phyloP scores from a whole-genome alignment of 2,797 vertebrate species.

The Syngnathus rostellatus region DNA sequence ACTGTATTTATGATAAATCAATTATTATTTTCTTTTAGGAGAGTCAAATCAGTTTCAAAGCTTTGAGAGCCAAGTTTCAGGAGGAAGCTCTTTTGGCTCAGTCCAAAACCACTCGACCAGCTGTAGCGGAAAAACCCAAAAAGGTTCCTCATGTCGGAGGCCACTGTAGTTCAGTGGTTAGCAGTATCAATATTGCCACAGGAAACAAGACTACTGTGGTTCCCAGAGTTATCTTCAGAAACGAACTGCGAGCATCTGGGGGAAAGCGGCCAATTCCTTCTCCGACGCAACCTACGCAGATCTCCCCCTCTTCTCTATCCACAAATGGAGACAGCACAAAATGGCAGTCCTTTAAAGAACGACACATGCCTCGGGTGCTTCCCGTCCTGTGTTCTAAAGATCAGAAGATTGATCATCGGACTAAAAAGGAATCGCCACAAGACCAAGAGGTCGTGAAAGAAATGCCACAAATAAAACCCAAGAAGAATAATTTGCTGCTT shows the following conservation, averaged over 20 bases:
- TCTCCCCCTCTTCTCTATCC: constrained; percentile 17
- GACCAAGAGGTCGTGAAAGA: constrained; percentile 27
- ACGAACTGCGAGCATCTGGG: constrained; percentile 38
- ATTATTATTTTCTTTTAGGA: constrained; percentile 56
- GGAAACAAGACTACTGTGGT: constrained; percentile 34
- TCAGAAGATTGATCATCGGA: constrained; percentile 16
- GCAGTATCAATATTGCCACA: constrained; percentile 17
- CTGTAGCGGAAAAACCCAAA: constrained; percentile 67
- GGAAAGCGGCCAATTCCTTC: constrained; percentile 50
- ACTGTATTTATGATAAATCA: not conserved
- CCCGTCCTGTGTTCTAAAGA: constrained; percentile 41
- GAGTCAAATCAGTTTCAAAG: constrained; percentile 71
- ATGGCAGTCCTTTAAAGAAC: constrained; percentile 48
- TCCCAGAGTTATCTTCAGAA: constrained; percentile 44
- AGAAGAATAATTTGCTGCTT: constrained; percentile 60
- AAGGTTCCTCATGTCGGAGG: constrained; percentile 41
- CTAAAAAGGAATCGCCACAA: constrained; percentile 24
- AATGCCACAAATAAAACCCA: constrained; percentile 41
- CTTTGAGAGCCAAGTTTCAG: constrained; percentile 84
- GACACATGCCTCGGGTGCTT: constrained; percentile 57
- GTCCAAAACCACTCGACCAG: constrained; percentile 45
- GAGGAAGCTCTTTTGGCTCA: constrained; percentile 58
- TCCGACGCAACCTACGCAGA: constrained; percentile 36
- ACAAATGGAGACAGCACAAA: constrained; percentile 25
- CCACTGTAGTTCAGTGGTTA: constrained; percentile 31